Conservation (phyloP, 2,113 vertebrate species). For the Nesospiza acunhae region DNA sequence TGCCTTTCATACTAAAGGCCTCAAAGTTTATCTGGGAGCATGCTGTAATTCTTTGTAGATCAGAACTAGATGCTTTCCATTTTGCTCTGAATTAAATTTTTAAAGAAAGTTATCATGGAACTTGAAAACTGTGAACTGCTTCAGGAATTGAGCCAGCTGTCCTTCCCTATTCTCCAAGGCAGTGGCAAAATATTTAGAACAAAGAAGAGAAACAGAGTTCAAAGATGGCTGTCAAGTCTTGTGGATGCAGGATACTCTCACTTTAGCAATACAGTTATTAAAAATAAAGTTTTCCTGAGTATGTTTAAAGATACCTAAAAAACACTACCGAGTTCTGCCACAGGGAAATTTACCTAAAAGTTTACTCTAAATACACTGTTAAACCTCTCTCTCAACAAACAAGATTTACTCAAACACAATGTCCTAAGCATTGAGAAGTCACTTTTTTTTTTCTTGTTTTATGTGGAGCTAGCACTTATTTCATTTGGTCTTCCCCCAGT, state of each 20-base stretch:
- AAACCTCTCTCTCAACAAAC: background rate
- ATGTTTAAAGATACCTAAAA: background rate
- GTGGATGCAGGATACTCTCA: background rate
- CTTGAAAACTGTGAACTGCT: background rate
- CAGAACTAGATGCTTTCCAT: background rate
- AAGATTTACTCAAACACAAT: background rate
- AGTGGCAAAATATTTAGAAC: background rate
- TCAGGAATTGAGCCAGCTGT: background rate
- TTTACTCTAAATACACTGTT: background rate
- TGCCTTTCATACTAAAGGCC: background rate
- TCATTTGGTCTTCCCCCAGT: background rate
- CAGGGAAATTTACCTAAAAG: background rate
- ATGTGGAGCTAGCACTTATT: background rate
- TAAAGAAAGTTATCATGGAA: background rate
- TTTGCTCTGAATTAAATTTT: background rate
- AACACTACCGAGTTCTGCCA: background rate
- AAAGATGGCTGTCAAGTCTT: background rate
- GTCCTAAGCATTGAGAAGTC: background rate
- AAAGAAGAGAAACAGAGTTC: background rate
- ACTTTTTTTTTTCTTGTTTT: background rate
- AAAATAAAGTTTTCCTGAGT: background rate
- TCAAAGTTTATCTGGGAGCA: background rate
- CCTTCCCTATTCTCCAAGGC: background rate
- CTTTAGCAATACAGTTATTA: background rate
- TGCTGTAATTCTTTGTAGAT: background rate